Evolutionary conservation across 2,797 vertebrate genomes (phyloP).

Genomic region (Semaprochilodus insignis): DNA sequence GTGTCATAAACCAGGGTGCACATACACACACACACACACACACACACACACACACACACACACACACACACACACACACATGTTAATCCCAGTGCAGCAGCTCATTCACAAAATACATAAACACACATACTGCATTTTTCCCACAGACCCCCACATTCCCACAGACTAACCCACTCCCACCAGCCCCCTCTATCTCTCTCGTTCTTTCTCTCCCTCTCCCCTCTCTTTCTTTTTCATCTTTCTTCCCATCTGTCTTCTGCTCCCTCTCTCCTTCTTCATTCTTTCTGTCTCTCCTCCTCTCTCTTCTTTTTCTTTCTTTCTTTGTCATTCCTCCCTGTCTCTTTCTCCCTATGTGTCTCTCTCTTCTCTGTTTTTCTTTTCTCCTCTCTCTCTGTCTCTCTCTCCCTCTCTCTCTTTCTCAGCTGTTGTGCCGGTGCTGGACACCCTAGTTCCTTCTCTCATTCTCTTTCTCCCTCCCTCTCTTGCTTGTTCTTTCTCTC

Average conservation of each 20-base stretch:
- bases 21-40: conserved; percentile 25
- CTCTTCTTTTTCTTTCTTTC: too few species aligned
- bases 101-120: conserved; percentile 41
- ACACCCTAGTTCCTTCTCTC: neutral
- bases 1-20: too few species aligned
- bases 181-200: neutral
- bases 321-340: too few species aligned
- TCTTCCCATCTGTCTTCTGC: too few species aligned
- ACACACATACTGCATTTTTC: conserved; percentile 51
- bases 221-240: neutral
- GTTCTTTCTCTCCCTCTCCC: neutral
- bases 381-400: too few species aligned
- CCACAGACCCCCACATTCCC: conserved; percentile 49
- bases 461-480: neutral
- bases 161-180: conserved; percentile 26
- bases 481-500: conserved; percentile 5
- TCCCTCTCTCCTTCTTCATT: too few species aligned
- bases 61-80: conserved; percentile 25
- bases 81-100: conserved; percentile 20
- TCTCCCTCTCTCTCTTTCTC: conserved; percentile 8
- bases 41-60: too few species aligned
- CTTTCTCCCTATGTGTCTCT: too few species aligned
- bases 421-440: conserved; percentile 28
- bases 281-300: too few species aligned
- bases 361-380: neutral